Evolutionary conservation across 2,888 invertebrate genomes (phyloP).

Genomic region (Caenorhabditis macrosperma): DNA sequence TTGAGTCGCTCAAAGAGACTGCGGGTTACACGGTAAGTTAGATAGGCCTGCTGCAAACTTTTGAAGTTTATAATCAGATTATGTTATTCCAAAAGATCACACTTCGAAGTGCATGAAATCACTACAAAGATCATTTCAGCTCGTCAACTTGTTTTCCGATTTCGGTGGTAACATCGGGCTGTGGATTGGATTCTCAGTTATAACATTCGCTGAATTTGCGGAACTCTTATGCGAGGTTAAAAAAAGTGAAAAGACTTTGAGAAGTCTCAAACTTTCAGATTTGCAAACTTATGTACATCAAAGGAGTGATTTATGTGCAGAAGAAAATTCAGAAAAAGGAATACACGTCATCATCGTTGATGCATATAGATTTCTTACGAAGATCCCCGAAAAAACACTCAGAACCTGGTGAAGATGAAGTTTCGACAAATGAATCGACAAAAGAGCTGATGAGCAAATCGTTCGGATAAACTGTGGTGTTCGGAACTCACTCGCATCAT

Average conservation of each 20-base stretch:
- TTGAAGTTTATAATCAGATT: slow-evolving; percentile 22
- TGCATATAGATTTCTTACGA: slow-evolving; percentile 46
- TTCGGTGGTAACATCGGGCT: slow-evolving; percentile 80
- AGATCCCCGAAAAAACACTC: slow-evolving; percentile 32
- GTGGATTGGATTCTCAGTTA: slow-evolving; percentile 80
- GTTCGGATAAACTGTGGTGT: background rate
- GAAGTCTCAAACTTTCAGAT: slow-evolving; percentile 16
- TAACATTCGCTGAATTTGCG: slow-evolving; percentile 68
- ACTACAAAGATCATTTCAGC: slow-evolving; percentile 63
- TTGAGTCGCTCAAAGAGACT: slow-evolving; percentile 79
- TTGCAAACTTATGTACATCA: slow-evolving; percentile 35
- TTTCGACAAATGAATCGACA: slow-evolving; percentile 49
- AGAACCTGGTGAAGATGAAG: slow-evolving; percentile 42
- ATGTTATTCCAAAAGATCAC: background rate
- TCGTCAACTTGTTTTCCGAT: slow-evolving; percentile 80
- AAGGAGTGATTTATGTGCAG: slow-evolving; percentile 26
- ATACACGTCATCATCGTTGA: slow-evolving; percentile 32
- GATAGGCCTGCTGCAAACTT: background rate
- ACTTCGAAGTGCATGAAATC: background rate
- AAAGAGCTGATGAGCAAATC: slow-evolving; percentile 46
- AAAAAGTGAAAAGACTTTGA: background rate
- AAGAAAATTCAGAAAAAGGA: slow-evolving; percentile 45
- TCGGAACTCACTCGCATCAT: background rate
- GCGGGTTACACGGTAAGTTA: slow-evolving; percentile 78
- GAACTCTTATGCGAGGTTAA: slow-evolving; percentile 66